Percentiles rank a stretch among this genome's conserved stretches.
Evolutionary conservation across 35 echinoderm and acorn worm species (phyloP).

Genomic region (Ophioderma brevispina): DNA sequence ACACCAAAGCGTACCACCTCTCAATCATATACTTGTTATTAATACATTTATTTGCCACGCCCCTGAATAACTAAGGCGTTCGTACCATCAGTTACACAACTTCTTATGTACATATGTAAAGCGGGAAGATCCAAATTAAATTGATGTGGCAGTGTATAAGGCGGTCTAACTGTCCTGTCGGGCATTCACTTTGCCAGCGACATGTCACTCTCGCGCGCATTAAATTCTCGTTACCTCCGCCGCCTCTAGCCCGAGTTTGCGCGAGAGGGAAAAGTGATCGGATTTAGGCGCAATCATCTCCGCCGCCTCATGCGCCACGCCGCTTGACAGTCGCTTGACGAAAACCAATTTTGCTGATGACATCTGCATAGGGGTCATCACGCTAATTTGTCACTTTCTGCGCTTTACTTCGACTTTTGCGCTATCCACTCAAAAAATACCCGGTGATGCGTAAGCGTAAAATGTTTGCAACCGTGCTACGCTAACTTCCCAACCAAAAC

Average conservation of each 20-base stretch:
- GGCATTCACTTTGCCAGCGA: constrained; percentile 34
- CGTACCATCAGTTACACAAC: too few species aligned
- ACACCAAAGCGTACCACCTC: too few species aligned
- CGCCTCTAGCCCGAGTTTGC: constrained; percentile 23
- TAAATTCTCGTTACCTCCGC: constrained; percentile 20
- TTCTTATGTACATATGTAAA: too few species aligned
- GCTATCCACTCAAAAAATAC: neutral
- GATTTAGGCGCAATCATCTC: constrained; percentile 48
- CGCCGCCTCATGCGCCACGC: neutral
- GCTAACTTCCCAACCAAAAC: neutral
- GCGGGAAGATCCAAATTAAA: too few species aligned
- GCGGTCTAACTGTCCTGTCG: neutral
- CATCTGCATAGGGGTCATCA: constrained; percentile 21
- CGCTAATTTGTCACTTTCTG: constrained; percentile 37
- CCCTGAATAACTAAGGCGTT: too few species aligned
- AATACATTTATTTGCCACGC: too few species aligned
- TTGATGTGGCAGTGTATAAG: neutral
- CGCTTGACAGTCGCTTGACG: constrained; percentile 16
- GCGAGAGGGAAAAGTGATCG: constrained; percentile 25
- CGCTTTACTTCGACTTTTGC: constrained; percentile 4
- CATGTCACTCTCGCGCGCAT: neutral
- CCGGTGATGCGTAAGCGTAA: neutral
- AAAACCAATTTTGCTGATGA: constrained; percentile 52
- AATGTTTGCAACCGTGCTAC: neutral
- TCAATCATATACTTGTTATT: too few species aligned